Conservation (phyloP, 2,113 vertebrate genomes). For the Gavia stellata region DNA sequence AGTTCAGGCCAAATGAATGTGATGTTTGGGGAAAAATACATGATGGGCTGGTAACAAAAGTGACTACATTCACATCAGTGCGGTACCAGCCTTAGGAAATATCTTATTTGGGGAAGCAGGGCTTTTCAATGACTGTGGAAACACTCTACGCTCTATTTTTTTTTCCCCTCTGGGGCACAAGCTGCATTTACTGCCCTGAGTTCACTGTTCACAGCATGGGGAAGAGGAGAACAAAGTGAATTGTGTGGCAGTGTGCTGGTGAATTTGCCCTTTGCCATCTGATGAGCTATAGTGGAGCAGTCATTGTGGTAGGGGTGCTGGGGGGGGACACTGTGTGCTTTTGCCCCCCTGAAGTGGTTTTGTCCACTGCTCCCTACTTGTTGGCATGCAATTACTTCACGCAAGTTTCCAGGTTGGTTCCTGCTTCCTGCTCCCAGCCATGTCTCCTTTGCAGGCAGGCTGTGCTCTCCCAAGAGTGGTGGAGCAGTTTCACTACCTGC, state of each 20-base stretch:
- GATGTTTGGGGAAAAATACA: neutral
- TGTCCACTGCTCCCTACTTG: neutral
- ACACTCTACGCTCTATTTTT: neutral
- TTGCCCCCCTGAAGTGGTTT: neutral
- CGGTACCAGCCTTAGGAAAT: neutral
- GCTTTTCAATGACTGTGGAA: neutral
- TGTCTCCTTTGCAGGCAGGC: neutral
- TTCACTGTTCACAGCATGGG: neutral
- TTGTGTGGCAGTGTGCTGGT: neutral
- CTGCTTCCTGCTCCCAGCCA: neutral
- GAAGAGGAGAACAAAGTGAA: neutral
- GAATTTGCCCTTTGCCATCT: neutral
- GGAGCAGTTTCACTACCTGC: constrained; percentile 58
- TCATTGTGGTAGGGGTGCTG: neutral
- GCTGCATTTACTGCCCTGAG: neutral
- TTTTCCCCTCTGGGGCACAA: neutral
- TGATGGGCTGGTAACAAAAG: neutral
- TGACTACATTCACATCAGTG: neutral
- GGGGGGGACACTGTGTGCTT: neutral
- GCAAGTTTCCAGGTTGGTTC: neutral
- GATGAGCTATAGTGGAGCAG: neutral
- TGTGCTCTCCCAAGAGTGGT: constrained; percentile 33
- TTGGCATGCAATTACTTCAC: neutral
- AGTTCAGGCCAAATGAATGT: neutral
- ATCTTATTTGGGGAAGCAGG: neutral